Conservation (phyloP, 2,888 invertebrate species). For the Aricia artaxerxes region DNA sequence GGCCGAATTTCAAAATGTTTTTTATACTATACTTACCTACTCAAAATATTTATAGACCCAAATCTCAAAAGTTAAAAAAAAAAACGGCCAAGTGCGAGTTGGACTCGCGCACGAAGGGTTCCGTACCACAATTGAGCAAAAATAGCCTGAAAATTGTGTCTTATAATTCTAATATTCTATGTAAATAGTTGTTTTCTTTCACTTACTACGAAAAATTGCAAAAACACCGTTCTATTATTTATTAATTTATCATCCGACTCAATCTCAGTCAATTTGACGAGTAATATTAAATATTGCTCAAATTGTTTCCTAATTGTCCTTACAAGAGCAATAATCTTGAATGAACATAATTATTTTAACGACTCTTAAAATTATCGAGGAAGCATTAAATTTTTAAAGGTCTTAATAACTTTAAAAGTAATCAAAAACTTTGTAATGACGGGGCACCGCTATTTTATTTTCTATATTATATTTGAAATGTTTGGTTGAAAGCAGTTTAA, state of each 20-base stretch:
- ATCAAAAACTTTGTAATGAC: constrained; percentile 12
- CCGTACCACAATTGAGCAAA: no score
- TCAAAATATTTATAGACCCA: no score
- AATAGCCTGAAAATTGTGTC: no score
- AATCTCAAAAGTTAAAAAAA: no score
- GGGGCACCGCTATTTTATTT: background rate
- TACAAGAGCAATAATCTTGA: background rate
- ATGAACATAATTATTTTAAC: constrained; percentile 18
- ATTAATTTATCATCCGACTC: background rate
- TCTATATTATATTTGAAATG: background rate
- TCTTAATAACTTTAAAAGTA: constrained; percentile 15
- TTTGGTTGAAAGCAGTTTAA: constrained; percentile 2
- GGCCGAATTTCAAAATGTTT: no score
- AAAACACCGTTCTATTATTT: background rate
- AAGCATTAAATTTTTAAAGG: constrained; percentile 16
- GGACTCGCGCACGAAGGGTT: no score
- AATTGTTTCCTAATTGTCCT: background rate
- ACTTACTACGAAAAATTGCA: background rate
- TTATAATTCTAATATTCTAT: no score
- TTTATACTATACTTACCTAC: no score
- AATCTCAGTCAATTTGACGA: background rate
- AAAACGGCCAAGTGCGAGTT: no score
- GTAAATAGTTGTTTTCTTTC: no score
- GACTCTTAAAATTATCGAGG: background rate
- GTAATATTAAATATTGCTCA: background rate